Base-by-base conservation (phyloP, 2,797 vertebrate species). In the Alauda arvensis region DNA sequence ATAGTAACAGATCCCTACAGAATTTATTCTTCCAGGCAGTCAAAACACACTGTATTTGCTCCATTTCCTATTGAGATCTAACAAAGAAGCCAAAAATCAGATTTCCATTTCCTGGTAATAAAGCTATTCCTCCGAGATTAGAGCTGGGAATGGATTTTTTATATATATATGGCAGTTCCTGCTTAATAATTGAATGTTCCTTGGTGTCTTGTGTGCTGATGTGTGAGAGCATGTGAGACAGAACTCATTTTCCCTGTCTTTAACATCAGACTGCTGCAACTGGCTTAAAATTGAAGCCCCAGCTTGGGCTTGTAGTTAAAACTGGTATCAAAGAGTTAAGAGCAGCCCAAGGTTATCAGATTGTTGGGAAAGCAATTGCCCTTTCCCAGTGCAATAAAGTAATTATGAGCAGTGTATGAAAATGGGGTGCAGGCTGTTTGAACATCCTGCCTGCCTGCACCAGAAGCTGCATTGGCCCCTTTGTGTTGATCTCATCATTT, bases 321-420 rank as follows among this genome's bases (percentile, higher is more conserved):
- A 12, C 77, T 95, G 96, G 95, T 95, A 83, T 93, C 95, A 93
- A 94, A 94, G 95, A 96, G 95, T 95, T 97, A 94, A 95, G 96
- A 96, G 96, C 94, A 96, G 95, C 97, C 95, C 96, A 97, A 96
- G 97, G 96, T 98, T 98, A 97, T 98, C 97, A 96, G 97, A 93
- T 91, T 88, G 83, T 93, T 95, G 43, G 76, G 94, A 95, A 95
- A 95, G 96, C 94, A 70, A 83, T 94, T 91, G 76, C 83, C 89
- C 91, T 93, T 95, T 94, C 67, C 40, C 68, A 28, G 87, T 26
- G 79, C 89, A 85, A 89, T 92, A 92, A 93, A 93, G 72, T 18
- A 81, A 65, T 95, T 94, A 65, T 48, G 93, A 90, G 37, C 42
- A 31, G 81, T 43, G 69, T 67, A 37, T 89, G 92, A 79, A 90